Evolutionary conservation across 2,113 vertebrate genomes (phyloP).

Genomic region (Myocastor coypus): DNA sequence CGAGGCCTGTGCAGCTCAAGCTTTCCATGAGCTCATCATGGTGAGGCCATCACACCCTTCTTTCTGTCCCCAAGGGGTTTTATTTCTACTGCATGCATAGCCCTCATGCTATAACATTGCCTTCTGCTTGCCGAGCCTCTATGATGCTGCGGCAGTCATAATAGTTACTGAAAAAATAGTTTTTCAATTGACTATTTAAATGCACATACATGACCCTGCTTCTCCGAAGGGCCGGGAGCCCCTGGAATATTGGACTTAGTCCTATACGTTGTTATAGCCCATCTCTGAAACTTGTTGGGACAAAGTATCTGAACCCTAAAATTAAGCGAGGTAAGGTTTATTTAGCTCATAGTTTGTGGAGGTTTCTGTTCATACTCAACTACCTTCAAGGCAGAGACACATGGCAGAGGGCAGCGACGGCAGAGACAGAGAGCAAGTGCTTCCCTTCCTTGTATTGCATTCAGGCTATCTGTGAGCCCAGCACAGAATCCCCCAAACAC

Average conservation of each 20-base stretch:
- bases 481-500: no score
- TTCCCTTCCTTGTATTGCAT: no score
- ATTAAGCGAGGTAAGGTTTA: no score
- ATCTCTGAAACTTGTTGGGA: no score
- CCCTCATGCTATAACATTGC: neutral
- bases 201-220: neutral
- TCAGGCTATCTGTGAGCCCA: no score
- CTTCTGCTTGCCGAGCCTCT: neutral
- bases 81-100: neutral
- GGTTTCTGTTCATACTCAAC: no score
- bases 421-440: no score
- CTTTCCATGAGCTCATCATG: neutral
- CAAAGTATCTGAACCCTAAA: no score
- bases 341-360: no score
- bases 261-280: neutral
- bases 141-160: neutral
- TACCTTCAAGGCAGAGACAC: no score
- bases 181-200: constrained; percentile 46
- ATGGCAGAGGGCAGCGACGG: no score
- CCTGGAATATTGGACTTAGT: neutral
- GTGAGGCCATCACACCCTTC: neutral
- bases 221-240: neutral
- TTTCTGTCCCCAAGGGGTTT: neutral
- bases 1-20: neutral
- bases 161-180: neutral